Evolutionary conservation across 2,797 vertebrate species (phyloP), one percentile per base, ranked within the genome.

Genomic region (Pelodytes ibericus): DNA sequence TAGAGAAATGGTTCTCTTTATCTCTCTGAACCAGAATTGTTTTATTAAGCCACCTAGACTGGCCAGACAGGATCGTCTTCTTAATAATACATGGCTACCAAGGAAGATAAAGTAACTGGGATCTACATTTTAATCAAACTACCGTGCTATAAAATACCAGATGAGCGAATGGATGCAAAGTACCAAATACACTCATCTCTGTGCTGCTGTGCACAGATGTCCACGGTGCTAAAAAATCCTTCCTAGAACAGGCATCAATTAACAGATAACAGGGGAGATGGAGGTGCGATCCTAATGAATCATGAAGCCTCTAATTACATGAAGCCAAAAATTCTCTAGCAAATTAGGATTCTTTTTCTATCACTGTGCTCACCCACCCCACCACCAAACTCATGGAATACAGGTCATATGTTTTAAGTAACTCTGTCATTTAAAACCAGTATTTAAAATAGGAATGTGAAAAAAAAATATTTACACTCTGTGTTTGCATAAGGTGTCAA

Each of bases 1-100:
- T 67, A 47, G 7, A 67, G 7, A 53, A 67, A 67, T 67, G 30
- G 26, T 30, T 30, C 26, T 44, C 22, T 64, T 51, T 53, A 67
- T 31, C 64, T 51, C 27, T 2, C 26, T 11, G n/a, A 67, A 51
- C 8, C 44, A 67, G 44, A 31, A 49, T 51, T 47, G 41, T 67
- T 67, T n/a, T 67, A 29, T 53, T 67, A 67, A 18, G 41, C 27
- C 16, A 15, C 44, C 26, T 3, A 31, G 41, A 5, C 39, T 11
- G 15, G 20, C 31, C 49, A 25, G 49, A 53, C 49, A 53, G 49
- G 24, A 24, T n/a, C 11, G n/a, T 24, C 49, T 53, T 13, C 22
- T 44, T 39, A 18, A 22, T 64, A 64, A 64, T 27, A 44, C 36
- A 64, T 41, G 11, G 33, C 62, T 64, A 26, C 62, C 33, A 26